These are phyloP conservation scores for Aratinga solstitialis DNA, from an alignment of 2,797 vertebrate species.

Conservation along the genomic window DNA sequence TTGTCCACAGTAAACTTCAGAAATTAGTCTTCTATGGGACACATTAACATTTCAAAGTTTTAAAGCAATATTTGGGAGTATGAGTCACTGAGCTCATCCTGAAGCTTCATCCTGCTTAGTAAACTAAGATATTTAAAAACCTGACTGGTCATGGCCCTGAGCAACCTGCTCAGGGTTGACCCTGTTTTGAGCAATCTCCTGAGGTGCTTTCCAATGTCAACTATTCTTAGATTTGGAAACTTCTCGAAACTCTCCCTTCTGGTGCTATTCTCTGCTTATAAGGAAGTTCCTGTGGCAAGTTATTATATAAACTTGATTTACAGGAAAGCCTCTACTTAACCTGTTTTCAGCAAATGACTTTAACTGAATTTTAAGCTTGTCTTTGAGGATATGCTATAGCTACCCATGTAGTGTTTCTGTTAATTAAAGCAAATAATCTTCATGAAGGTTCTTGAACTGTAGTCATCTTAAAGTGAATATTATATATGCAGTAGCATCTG, in stretches of 20 bases:
- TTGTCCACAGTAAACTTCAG: background rate
- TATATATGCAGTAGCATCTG: background rate
- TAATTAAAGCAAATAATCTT: constrained; percentile 31
- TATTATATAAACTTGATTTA: background rate
- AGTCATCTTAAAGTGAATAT: background rate
- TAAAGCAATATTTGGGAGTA: background rate
- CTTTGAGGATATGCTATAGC: background rate
- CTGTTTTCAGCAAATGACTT: background rate
- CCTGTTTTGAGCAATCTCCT: background rate
- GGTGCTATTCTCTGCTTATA: background rate
- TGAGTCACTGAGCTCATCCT: background rate
- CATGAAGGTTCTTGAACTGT: background rate
- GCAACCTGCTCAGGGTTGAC: background rate
- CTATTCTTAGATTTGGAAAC: background rate
- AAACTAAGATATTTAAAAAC: background rate
- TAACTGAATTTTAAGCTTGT: background rate
- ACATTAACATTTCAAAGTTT: background rate
- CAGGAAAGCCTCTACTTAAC: background rate
- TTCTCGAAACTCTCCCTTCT: background rate
- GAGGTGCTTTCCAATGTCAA: background rate
- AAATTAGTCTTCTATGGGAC: background rate
- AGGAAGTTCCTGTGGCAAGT: background rate
- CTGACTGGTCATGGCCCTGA: background rate
- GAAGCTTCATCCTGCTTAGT: background rate
- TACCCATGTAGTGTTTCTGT: background rate